Conservation (phyloP, 2,888 invertebrate genomes). For the Hypomecis atomaria region DNA sequence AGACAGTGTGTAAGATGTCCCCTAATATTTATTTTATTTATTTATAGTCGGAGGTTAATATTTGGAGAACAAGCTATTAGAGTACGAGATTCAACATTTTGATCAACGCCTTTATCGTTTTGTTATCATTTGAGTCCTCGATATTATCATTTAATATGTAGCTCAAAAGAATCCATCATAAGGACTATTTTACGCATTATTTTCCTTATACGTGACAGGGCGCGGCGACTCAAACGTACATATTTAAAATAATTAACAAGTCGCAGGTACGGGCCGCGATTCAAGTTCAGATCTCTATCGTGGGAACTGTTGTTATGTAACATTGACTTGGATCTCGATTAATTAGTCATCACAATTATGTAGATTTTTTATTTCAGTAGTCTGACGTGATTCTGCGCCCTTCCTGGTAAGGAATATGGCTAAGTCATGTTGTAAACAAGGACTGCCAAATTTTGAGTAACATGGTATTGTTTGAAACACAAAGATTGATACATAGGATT, state of each 20-base stretch:
- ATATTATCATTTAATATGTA: no score
- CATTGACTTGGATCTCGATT: conserved; percentile 38
- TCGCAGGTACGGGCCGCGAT: conserved; percentile 38
- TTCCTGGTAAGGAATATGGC: not conserved
- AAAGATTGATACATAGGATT: no score
- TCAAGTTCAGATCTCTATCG: conserved; percentile 59
- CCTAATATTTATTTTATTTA: no score
- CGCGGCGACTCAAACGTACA: conserved; percentile 44
- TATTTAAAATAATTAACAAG: conserved; percentile 55
- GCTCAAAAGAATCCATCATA: not conserved
- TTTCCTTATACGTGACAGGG: conserved; percentile 54
- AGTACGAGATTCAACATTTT: no score
- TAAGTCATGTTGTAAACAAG: no score
- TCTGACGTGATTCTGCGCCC: not conserved
- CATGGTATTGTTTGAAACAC: no score
- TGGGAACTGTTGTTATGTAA: conserved; percentile 52
- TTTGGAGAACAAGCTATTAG: no score
- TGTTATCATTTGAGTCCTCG: no score
- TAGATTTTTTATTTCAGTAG: not conserved
- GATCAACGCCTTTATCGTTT: no score
- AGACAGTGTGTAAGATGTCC: no score
- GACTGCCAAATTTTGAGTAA: no score
- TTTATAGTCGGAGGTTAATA: no score
- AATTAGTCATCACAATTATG: conserved; percentile 22
- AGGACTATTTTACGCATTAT: conserved; percentile 9